These are phyloP conservation scores for Pseudorhombus dupliciocellatus DNA, from an alignment of 2,113 vertebrate species.

Conservation along the genomic window DNA sequence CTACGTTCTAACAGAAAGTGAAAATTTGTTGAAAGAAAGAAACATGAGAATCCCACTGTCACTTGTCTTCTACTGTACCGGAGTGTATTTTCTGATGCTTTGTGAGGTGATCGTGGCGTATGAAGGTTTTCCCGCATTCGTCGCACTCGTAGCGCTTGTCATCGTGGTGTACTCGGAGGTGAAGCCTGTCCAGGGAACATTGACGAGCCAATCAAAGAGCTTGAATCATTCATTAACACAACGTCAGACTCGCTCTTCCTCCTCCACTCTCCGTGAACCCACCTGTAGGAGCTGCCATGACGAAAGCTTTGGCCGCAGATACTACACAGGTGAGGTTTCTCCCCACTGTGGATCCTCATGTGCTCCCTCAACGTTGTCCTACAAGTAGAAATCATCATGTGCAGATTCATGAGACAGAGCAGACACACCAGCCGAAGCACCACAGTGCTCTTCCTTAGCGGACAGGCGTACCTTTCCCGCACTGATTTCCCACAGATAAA, in stretches of 20 bases:
- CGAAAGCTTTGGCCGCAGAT: slow-evolving; percentile 98
- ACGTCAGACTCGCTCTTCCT: not conserved
- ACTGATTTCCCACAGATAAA: slow-evolving; percentile 97
- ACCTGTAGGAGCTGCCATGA: slow-evolving; percentile 98
- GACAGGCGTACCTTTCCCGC: slow-evolving; percentile 87
- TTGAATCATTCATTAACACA: not conserved
- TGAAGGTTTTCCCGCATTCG: slow-evolving; percentile 98
- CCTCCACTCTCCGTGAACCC: not conserved
- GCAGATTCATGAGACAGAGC: not conserved
- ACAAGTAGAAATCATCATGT: not conserved
- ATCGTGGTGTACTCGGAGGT: slow-evolving; percentile 94
- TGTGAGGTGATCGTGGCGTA: slow-evolving; percentile 96
- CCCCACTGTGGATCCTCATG: slow-evolving; percentile 96
- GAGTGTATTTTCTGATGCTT: slow-evolving; percentile 99
- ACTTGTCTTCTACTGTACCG: slow-evolving; percentile 75
- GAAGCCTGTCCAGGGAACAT: slow-evolving; percentile 82
- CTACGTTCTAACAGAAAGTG: too few relatives aligned
- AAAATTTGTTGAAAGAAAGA: too few relatives aligned
- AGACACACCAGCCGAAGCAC: not conserved
- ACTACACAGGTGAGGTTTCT: slow-evolving; percentile 97
- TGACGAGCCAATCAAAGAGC: not conserved
- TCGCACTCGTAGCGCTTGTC: slow-evolving; percentile 98
- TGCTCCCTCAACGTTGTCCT: slow-evolving; percentile 97
- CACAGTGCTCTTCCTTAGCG: not conserved
- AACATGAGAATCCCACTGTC: not conserved